Percentiles rank a stretch among this genome's conserved stretches.
Conservation (phyloP, 2,113 vertebrate species). For the Salminus brasiliensis region DNA sequence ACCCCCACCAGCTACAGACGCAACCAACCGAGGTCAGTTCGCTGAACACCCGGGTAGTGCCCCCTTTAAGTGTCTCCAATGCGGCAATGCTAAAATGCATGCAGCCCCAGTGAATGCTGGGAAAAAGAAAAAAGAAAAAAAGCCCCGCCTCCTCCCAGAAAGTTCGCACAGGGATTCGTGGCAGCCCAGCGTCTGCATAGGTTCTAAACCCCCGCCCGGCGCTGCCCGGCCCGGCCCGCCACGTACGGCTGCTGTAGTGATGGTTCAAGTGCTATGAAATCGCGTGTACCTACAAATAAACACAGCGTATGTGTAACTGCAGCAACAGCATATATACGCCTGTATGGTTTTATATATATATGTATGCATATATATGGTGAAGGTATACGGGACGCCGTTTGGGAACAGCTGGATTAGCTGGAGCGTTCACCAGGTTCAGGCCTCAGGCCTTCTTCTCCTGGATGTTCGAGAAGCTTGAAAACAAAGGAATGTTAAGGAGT, state of each 20-base stretch:
- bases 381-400: not conserved
- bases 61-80: no score
- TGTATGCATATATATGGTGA: no score
- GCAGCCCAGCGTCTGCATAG: not conserved
- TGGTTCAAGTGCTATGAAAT: conserved; percentile 34
- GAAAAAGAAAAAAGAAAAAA: no score
- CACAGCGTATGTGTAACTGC: not conserved
- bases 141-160: not conserved
- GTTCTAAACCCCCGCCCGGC: no score
- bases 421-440: not conserved
- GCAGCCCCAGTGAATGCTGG: no score
- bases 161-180: conserved; percentile 15
- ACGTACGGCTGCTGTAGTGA: conserved; percentile 19
- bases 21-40: no score
- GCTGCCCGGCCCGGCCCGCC: no score
- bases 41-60: no score
- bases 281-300: conserved; percentile 36
- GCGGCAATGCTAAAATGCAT: no score
- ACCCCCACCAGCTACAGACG: no score
- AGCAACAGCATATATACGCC: not conserved
- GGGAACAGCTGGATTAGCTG: no score
- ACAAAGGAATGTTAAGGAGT: conserved; percentile 16
- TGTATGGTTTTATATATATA: not conserved
- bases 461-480: not conserved
- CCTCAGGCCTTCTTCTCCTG: not conserved